Conservation (phyloP, 2,888 invertebrate genomes). For the Synanthedon formicaeformis region DNA sequence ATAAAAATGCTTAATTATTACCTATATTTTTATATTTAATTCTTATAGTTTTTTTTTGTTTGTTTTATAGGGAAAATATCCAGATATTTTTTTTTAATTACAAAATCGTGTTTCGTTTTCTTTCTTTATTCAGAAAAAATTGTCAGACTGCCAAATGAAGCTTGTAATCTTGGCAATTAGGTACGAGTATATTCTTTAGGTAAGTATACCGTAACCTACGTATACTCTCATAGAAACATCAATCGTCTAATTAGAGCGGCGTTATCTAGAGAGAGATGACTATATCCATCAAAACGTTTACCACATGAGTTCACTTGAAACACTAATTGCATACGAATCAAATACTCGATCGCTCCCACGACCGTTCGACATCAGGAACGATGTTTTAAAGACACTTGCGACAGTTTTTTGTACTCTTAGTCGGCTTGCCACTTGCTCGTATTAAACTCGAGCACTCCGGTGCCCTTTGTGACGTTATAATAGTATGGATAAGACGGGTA, state of each 20-base stretch:
- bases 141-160: too few relatives aligned
- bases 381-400: slow-evolving; percentile 30
- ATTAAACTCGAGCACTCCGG: slow-evolving; percentile 41
- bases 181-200: too few relatives aligned
- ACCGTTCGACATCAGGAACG: slow-evolving; percentile 6
- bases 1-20: too few relatives aligned
- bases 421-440: slow-evolving; percentile 58
- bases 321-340: slow-evolving; percentile 24
- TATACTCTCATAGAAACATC: background rate
- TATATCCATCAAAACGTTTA: background rate
- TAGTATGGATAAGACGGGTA: slow-evolving; percentile 27
- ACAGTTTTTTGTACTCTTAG: slow-evolving; percentile 28
- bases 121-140: too few relatives aligned
- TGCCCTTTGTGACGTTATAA: slow-evolving; percentile 24
- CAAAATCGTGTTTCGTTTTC: too few relatives aligned
- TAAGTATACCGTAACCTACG: too few relatives aligned
- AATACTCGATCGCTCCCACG: slow-evolving; percentile 57
- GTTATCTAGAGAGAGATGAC: background rate
- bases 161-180: too few relatives aligned
- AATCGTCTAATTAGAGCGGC: background rate
- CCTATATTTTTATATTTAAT: too few relatives aligned
- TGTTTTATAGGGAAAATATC: too few relatives aligned
- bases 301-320: slow-evolving; percentile 44
- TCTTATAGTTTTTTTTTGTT: too few relatives aligned
- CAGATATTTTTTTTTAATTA: too few relatives aligned